Conservation (phyloP, 1,140 invertebrate species). For the Drosophila sproati region DNA sequence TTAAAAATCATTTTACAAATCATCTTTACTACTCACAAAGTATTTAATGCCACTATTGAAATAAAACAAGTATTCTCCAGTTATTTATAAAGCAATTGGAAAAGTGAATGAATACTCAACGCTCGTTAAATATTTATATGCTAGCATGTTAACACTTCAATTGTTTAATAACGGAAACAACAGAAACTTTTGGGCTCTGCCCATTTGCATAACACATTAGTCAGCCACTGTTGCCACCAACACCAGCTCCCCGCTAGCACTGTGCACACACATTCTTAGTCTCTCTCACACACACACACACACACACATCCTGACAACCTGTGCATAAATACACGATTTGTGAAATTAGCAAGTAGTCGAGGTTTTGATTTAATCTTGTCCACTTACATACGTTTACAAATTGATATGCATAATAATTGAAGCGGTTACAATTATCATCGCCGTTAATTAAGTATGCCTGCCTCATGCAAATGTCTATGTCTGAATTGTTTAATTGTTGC, state of each 20-base stretch:
- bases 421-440: constrained; percentile 33
- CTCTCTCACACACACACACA: constrained; percentile 1
- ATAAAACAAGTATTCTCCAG: background rate
- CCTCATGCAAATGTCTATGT: constrained; percentile 34
- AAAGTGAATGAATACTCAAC: background rate
- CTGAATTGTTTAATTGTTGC: constrained; percentile 56
- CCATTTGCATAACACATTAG: constrained; percentile 30
- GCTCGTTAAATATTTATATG: constrained; percentile 5
- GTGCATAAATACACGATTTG: no score
- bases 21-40: no score
- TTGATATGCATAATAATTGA: constrained; percentile 56
- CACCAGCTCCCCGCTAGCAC: constrained; percentile 14
- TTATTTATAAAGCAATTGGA: background rate
- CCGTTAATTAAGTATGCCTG: constrained; percentile 43
- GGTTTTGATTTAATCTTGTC: constrained; percentile 70
- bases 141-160: background rate
- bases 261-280: constrained; percentile 21
- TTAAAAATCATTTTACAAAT: no score
- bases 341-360: constrained; percentile 32
- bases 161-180: background rate
- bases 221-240: constrained; percentile 10
- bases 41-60: background rate
- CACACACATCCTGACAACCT: constrained; percentile 15
- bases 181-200: constrained; percentile 7
- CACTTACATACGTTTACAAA: constrained; percentile 48